Evolutionary conservation across 2,888 invertebrate species (phyloP).

Genomic region (Melipona beecheii): DNA sequence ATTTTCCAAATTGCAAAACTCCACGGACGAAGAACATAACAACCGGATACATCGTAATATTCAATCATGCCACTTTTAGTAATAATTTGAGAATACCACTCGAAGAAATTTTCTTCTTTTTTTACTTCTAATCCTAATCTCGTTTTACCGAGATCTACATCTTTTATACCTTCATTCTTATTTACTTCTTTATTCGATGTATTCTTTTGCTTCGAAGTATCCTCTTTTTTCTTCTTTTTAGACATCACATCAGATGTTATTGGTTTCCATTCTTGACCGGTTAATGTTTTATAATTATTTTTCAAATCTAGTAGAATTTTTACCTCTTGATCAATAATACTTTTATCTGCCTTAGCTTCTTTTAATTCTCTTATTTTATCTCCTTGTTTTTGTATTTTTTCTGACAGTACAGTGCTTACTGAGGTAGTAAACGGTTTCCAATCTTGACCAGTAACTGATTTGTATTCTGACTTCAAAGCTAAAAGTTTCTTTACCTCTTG

Average conservation of each 20-base stretch:
- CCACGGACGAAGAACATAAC: constrained; percentile 99
- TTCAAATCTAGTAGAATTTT: constrained; percentile 87
- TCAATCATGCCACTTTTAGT: constrained; percentile 99
- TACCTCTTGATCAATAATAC: constrained; percentile 86
- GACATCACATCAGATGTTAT: constrained; percentile 40
- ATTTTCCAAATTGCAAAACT: constrained; percentile 97
- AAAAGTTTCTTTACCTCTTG: constrained; percentile 86
- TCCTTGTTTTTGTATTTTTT: constrained; percentile 72
- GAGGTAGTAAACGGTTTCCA: constrained; percentile 83
- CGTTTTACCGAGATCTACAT: constrained; percentile 89
- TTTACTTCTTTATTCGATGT: constrained; percentile 63
- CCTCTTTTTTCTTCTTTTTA: constrained; percentile 71
- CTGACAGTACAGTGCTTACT: constrained; percentile 32
- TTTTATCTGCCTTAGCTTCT: constrained; percentile 75
- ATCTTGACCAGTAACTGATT: constrained; percentile 87
- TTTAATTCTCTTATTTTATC: constrained; percentile 76
- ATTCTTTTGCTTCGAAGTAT: constrained; percentile 65
- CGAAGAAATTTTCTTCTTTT: constrained; percentile 96
- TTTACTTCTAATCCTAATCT: constrained; percentile 96
- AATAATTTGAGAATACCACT: constrained; percentile 98
- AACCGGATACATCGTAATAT: constrained; percentile 99
- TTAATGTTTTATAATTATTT: constrained; percentile 86
- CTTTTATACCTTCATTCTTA: constrained; percentile 78
- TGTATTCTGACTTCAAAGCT: constrained; percentile 89
- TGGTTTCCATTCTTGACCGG: constrained; percentile 85